Conservation (phyloP, 92 coral and sea anemone genomes). For the Plumapathes pennacea region DNA sequence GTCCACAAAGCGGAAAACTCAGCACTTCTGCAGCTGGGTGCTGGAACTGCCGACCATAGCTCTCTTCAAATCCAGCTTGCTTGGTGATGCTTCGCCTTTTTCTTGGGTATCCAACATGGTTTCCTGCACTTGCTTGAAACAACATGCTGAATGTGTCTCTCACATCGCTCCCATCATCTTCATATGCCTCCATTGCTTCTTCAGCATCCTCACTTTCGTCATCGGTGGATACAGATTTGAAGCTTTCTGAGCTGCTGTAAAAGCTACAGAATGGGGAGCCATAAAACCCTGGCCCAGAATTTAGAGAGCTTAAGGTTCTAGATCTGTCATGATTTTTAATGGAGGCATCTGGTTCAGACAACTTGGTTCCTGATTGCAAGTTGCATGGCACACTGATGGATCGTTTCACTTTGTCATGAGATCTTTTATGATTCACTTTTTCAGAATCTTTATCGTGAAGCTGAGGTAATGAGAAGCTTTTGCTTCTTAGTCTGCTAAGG, state of each 20-base stretch:
- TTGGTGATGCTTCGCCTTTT: slow-evolving; percentile 16
- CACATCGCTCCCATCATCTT: slow-evolving; percentile 22
- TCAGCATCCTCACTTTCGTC: slow-evolving; percentile 71
- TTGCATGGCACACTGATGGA: slow-evolving; percentile 67
- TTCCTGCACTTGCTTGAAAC: slow-evolving; percentile 15
- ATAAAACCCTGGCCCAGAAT: slow-evolving; percentile 6
- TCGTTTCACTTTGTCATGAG: slow-evolving; percentile 22
- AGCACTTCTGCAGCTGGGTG: slow-evolving; percentile 2
- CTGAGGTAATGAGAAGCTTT: slow-evolving; percentile 46
- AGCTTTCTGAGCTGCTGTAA: slow-evolving; percentile 64
- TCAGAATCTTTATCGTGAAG: neutral
- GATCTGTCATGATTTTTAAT: slow-evolving; percentile 6
- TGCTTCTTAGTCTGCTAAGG: slow-evolving; percentile 5
- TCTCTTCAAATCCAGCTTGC: slow-evolving; percentile 31
- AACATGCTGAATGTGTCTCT: slow-evolving; percentile 5
- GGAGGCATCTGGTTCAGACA: neutral
- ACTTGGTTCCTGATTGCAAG: slow-evolving; percentile 26
- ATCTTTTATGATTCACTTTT: neutral
- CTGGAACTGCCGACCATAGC: neutral
- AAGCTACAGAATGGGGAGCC: slow-evolving; percentile 69
- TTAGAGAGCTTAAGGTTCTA: slow-evolving; percentile 3
- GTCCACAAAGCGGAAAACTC: too few relatives aligned
- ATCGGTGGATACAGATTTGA: slow-evolving; percentile 64
- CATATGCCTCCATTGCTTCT: slow-evolving; percentile 50
- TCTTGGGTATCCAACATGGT: neutral